Evolutionary conservation across 2,797 vertebrate genomes (phyloP).

Genomic region (Catamblyrhynchus diadema): DNA sequence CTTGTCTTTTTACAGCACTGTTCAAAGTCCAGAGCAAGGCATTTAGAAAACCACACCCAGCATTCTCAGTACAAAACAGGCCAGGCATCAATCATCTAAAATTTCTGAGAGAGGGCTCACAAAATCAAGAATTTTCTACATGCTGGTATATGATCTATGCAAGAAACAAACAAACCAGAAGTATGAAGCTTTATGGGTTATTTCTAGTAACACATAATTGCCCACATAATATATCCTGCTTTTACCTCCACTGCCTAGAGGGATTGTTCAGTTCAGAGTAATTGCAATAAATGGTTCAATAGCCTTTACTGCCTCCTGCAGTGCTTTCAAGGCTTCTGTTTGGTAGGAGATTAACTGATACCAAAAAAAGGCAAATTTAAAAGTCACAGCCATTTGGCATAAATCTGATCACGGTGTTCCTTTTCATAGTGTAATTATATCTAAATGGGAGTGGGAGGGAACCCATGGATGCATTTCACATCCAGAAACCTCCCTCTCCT

Average conservation of each 20-base stretch:
- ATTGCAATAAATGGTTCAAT: slow-evolving; percentile 27
- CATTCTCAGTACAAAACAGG: not conserved
- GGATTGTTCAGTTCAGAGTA: not conserved
- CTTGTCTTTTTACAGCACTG: not conserved
- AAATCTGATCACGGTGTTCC: not conserved
- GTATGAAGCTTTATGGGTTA: not conserved
- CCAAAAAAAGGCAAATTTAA: not conserved
- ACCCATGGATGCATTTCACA: not conserved
- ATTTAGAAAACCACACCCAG: not conserved
- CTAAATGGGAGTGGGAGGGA: not conserved
- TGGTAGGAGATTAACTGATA: not conserved
- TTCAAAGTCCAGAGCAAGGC: not conserved
- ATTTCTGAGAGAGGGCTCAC: not conserved
- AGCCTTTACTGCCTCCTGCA: not conserved
- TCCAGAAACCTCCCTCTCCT: not conserved
- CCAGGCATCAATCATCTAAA: not conserved
- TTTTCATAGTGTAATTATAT: not conserved
- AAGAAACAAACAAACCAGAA: not conserved
- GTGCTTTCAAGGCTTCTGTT: not conserved
- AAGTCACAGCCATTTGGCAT: not conserved
- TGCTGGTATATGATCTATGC: not conserved
- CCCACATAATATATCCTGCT: not conserved
- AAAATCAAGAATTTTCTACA: not conserved
- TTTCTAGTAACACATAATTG: not conserved
- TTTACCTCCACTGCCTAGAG: not conserved